Conservation (phyloP, 2,797 vertebrate species). For the Eulemur rubriventer region DNA sequence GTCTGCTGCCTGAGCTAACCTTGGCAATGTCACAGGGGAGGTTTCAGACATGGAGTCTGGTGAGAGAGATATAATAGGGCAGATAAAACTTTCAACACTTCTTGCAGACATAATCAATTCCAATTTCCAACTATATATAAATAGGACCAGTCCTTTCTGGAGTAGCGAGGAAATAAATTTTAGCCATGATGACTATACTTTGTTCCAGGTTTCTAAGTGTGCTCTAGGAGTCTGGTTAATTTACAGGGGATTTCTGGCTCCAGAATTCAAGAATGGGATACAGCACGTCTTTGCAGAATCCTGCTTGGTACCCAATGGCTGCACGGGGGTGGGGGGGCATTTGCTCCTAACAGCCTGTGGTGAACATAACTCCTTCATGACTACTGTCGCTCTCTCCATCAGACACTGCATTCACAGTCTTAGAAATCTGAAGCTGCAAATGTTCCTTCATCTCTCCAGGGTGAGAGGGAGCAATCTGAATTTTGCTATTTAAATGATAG, state of each 20-base stretch:
- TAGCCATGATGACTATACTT: not conserved
- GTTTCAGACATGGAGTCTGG: not conserved
- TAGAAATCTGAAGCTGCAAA: not conserved
- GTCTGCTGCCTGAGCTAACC: not conserved
- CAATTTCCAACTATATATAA: not conserved
- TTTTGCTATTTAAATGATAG: slow-evolving; percentile 34
- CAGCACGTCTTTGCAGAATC: not conserved
- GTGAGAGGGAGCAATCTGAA: not conserved
- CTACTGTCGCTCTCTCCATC: not conserved
- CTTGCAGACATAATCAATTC: not conserved
- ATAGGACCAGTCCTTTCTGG: not conserved
- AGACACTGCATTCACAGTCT: not conserved
- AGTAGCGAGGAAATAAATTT: not conserved
- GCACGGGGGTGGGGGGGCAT: not conserved
- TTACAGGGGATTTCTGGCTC: not conserved
- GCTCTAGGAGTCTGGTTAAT: not conserved
- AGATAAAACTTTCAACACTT: not conserved
- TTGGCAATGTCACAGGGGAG: not conserved
- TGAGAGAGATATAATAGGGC: not conserved
- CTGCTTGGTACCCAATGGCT: not conserved
- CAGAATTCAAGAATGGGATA: not conserved
- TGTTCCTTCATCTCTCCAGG: not conserved
- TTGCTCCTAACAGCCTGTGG: not conserved
- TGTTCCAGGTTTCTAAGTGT: not conserved
- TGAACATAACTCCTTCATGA: not conserved